These are phyloP conservation scores for Drosophila mojavensis DNA, from an alignment of 1,140 invertebrate genomes.

Conservation along the genomic window DNA sequence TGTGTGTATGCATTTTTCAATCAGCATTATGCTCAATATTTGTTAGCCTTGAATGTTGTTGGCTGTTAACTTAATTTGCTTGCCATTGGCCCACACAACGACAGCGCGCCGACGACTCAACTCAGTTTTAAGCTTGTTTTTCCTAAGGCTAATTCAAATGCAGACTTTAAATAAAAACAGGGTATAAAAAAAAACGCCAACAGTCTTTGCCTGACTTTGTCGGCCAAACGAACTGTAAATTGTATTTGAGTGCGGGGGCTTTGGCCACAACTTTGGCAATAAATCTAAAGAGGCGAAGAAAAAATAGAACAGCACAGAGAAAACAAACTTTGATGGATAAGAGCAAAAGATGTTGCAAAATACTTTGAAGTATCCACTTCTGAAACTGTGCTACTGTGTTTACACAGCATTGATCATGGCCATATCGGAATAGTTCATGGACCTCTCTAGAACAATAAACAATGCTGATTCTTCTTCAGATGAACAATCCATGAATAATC, in stretches of 20 bases:
- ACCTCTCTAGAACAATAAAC: slow-evolving; percentile 26
- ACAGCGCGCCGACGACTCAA: slow-evolving; percentile 7
- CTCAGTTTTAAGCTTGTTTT: slow-evolving; percentile 15
- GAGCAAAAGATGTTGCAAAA: slow-evolving; percentile 24
- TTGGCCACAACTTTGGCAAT: background rate
- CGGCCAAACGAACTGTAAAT: background rate
- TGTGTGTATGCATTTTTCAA: slow-evolving; percentile 18
- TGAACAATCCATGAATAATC: slow-evolving; percentile 27
- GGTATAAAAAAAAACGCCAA: slow-evolving; percentile 11
- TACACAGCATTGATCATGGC: slow-evolving; percentile 14
- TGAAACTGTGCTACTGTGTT: slow-evolving; percentile 35
- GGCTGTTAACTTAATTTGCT: slow-evolving; percentile 38
- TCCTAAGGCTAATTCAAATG: slow-evolving; percentile 3
- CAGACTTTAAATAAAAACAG: too few relatives aligned
- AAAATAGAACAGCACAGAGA: too few relatives aligned
- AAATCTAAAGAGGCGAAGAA: background rate
- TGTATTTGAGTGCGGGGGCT: slow-evolving; percentile 1
- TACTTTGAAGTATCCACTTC: slow-evolving; percentile 34
- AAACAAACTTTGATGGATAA: slow-evolving; percentile 1
- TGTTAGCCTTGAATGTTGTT: slow-evolving; percentile 27
- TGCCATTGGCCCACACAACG: slow-evolving; percentile 41
- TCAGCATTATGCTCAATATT: slow-evolving; percentile 13
- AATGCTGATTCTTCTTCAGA: slow-evolving; percentile 4
- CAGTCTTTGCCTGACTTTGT: background rate
- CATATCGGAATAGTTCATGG: slow-evolving; percentile 12